Base-by-base conservation (phyloP, 2,888 invertebrate genomes). In the Acheta domesticus region DNA sequence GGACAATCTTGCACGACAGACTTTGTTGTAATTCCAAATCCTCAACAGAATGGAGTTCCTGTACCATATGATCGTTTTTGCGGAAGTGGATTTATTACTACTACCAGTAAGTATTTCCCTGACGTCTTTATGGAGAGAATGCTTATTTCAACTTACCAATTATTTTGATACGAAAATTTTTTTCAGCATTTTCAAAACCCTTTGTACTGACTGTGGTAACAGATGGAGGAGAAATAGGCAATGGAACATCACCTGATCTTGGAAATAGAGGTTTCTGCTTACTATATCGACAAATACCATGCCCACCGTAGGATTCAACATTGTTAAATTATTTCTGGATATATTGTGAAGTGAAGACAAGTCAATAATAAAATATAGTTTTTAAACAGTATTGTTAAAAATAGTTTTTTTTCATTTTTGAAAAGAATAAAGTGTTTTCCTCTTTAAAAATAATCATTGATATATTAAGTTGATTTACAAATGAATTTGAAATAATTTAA, bases 211-310 rank as follows among this genome's bases (percentile, higher is more conserved):
- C 92, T 81, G 92, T 93, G 5, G 91, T 93, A 2, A 93, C 93
- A 0, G 88, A 93, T 85, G 89, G 83, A 0, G 88, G 90, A 83
- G 93, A 93, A 85, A 48, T 82, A 16, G 87, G 87, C 12, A 62
- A 20, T 16, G 79, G 78, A 62, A 62, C 62, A 62, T n/a, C 62
- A 11, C 87, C 89, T 2, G 94, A 94, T 84, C 89, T 91, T 80
- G 92, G 91, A 49, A 95, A 94, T 86, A 87, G 93, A 81, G 95
- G 95, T 20, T 95, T 95, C 86, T 90, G 91, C 12, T 86, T 95
- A 19, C 86, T 89, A 8, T 95, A 93, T 85, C 88, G 91, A 75
- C 93, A 94, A 86, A 85, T 90, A 79, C 89, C 91, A 5, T 95
- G 95, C 84, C 83, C 84, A 20, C 23, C 50, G 20, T 77, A 77